These are phyloP conservation scores for Pogonocichla stellata DNA, from an alignment of 2,113 vertebrate species.

Conservation along the genomic window DNA sequence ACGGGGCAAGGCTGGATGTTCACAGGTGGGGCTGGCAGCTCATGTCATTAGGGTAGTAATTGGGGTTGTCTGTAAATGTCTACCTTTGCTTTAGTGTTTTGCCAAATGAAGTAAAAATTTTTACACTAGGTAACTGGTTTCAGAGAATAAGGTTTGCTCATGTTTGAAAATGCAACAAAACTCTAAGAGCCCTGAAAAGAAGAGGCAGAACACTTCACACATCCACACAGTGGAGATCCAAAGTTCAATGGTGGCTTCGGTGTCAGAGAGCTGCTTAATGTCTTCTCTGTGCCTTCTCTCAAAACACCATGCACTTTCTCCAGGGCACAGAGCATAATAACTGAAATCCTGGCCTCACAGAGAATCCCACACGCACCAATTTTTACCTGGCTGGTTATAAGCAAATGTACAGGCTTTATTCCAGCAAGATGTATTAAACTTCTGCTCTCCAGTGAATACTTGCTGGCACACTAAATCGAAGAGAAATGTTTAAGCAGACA, in stretches of 20 bases:
- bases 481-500: neutral
- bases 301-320: neutral
- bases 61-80: neutral
- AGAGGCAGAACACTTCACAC: neutral
- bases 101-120: neutral
- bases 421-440: neutral
- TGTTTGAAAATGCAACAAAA: neutral
- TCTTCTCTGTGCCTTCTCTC: neutral
- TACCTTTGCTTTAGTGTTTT: neutral
- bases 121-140: neutral
- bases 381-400: neutral
- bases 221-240: neutral
- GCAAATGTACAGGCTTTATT: neutral
- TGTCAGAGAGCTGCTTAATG: neutral
- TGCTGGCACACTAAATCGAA: neutral
- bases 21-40: neutral
- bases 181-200: neutral
- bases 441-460: neutral
- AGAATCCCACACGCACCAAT: neutral
- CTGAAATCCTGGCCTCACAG: neutral
- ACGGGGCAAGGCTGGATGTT: neutral
- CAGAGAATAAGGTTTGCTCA: neutral
- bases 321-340: neutral
- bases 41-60: neutral
- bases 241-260: neutral